phyloP scores from a whole-genome alignment of 2,888 invertebrate species.

The Mesorhabditis belari region DNA sequence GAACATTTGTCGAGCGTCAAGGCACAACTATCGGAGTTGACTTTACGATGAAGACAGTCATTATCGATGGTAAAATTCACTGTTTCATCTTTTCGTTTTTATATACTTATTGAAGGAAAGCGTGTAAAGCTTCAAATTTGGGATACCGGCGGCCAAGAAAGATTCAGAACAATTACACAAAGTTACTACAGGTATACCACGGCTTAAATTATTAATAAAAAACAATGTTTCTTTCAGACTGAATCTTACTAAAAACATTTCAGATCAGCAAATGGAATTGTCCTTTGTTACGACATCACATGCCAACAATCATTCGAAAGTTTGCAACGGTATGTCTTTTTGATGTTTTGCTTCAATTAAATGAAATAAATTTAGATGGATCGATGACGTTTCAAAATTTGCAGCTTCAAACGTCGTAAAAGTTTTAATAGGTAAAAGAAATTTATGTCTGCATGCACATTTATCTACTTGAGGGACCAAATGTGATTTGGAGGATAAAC shows the following conservation, averaged over 20 bases:
- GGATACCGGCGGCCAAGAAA: constrained; percentile 92
- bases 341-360: background rate
- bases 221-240: background rate
- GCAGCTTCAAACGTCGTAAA: constrained; percentile 85
- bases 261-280: constrained; percentile 91
- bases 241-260: constrained; percentile 62
- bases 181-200: constrained; percentile 23
- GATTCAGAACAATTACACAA: constrained; percentile 83
- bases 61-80: constrained; percentile 67
- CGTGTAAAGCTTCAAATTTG: constrained; percentile 87
- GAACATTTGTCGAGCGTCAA: constrained; percentile 86
- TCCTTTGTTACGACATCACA: constrained; percentile 93
- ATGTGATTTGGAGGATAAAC: constrained; percentile 71
- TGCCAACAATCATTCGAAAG: constrained; percentile 83
- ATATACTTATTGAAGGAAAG: constrained; percentile 63
- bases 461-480: constrained; percentile 66
- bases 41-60: constrained; percentile 93
- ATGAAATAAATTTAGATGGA: constrained; percentile 62
- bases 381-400: constrained; percentile 87
- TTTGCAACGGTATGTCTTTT: constrained; percentile 64
- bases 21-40: constrained; percentile 95
- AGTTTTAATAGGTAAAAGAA: constrained; percentile 71
- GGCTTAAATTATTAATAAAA: background rate
- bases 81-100: background rate
- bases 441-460: background rate